Percentiles rank a stretch among this genome's conserved stretches.
phyloP scores from a whole-genome alignment of 2,113 vertebrate species.

The Dipodomys stephensi region DNA sequence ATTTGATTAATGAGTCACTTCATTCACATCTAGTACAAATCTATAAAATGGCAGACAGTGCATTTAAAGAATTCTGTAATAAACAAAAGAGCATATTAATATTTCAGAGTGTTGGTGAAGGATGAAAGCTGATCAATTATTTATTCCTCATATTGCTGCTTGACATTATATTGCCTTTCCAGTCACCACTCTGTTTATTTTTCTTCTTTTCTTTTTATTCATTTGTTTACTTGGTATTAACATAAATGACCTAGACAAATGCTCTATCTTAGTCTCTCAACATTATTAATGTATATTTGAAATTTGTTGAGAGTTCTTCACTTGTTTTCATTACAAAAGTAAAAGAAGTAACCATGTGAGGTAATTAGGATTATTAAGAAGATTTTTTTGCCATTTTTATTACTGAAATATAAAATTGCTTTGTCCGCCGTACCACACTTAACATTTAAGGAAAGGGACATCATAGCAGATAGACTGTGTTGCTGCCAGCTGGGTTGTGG shows the following conservation, averaged over 20 bases:
- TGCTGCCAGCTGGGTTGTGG: no score
- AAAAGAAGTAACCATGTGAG: neutral
- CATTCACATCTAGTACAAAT: neutral
- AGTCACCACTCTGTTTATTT: neutral
- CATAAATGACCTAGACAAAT: neutral
- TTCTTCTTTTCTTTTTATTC: neutral
- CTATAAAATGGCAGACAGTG: neutral
- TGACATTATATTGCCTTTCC: neutral
- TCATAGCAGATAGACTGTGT: no score
- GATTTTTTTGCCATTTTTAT: no score
- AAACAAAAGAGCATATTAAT: neutral
- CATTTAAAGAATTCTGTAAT: neutral
- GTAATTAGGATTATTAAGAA: neutral
- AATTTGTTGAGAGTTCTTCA: neutral
- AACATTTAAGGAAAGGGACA: no score
- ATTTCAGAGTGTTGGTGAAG: neutral
- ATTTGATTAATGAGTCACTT: neutral
- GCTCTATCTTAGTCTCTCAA: neutral
- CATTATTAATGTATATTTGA: neutral
- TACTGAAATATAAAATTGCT: no score
- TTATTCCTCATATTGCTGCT: neutral
- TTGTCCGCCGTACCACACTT: no score
- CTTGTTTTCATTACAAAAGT: no score
- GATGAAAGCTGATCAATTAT: neutral
- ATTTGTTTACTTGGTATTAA: neutral